These are phyloP conservation scores for Siderastrea radians DNA, from an alignment of 92 coral and sea anemone genomes.

Conservation along the genomic window DNA sequence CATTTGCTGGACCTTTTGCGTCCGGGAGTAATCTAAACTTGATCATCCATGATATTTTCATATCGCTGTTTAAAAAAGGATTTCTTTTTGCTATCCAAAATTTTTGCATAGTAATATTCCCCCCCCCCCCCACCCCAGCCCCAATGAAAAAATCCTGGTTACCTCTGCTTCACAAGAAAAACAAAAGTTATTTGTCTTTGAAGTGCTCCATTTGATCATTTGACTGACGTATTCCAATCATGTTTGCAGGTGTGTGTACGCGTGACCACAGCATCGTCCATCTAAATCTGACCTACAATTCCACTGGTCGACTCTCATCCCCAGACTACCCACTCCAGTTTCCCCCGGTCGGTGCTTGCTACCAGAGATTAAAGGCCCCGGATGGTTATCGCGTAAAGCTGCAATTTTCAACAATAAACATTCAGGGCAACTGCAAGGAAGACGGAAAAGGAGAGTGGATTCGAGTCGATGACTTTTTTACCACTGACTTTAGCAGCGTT, in stretches of 20 bases:
- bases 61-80: too few relatives aligned
- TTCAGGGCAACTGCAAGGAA: constrained; percentile 20
- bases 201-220: neutral
- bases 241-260: constrained; percentile 47
- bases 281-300: constrained; percentile 31
- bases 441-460: constrained; percentile 3
- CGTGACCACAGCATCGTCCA: constrained; percentile 21
- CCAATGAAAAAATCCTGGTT: too few relatives aligned
- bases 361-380: constrained; percentile 36
- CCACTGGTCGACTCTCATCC: constrained; percentile 38
- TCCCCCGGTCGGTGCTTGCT: constrained; percentile 14
- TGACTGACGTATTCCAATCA: neutral
- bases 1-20: too few relatives aligned
- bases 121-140: too few relatives aligned
- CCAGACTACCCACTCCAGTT: constrained; percentile 52
- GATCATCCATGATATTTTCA: too few relatives aligned
- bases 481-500: constrained; percentile 20
- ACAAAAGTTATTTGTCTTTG: too few relatives aligned
- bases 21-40: too few relatives aligned
- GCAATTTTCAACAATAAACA: constrained; percentile 15
- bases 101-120: too few relatives aligned
- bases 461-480: constrained; percentile 44
- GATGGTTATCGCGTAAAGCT: constrained; percentile 38
- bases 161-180: too few relatives aligned
- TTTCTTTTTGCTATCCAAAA: too few relatives aligned